Evolutionary conservation across 2,113 vertebrate genomes (phyloP).

Genomic region (Brachirus orientalis): DNA sequence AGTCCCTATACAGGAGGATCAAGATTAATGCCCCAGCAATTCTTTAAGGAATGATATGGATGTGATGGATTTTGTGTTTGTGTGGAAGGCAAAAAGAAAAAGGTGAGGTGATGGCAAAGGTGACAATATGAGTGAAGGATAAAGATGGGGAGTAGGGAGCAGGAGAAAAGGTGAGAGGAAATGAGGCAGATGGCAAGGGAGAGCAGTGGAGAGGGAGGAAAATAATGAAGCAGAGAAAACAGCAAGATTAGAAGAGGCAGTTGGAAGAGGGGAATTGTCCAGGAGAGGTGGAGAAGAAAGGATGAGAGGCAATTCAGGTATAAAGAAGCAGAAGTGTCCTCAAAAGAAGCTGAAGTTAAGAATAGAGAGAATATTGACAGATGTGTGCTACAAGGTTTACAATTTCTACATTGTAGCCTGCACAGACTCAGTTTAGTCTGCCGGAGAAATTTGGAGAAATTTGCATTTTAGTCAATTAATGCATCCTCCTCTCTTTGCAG

Average conservation of each 20-base stretch:
- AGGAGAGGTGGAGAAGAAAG: neutral
- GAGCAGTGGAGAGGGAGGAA: neutral
- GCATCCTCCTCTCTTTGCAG: slow-evolving; percentile 23
- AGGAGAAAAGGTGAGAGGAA: slow-evolving; percentile 29
- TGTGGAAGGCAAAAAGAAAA: slow-evolving; percentile 7
- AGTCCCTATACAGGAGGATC: slow-evolving; percentile 44
- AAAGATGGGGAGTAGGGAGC: slow-evolving; percentile 11
- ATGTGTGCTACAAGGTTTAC: neutral
- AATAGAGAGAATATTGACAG: neutral
- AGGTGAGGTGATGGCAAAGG: slow-evolving; percentile 13
- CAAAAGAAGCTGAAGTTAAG: neutral
- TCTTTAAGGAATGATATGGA: slow-evolving; percentile 48
- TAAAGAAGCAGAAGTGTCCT: slow-evolving; percentile 2
- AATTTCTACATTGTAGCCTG: slow-evolving; percentile 2
- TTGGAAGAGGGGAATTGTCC: slow-evolving; percentile 4
- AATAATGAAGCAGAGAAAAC: slow-evolving; percentile 7
- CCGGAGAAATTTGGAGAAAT: no score
- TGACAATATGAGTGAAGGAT: slow-evolving; percentile 11
- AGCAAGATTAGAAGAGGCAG: slow-evolving; percentile 27
- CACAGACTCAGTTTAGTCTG: no score
- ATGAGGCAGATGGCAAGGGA: neutral
- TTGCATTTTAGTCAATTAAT: no score
- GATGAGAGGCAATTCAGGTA: slow-evolving; percentile 17
- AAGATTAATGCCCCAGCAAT: slow-evolving; percentile 50
- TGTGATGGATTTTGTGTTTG: slow-evolving; percentile 32